Base-by-base conservation (phyloP, 30 jellyfish, hydroid and myxozoan genomes). In the Clytia hemisphaerica region DNA sequence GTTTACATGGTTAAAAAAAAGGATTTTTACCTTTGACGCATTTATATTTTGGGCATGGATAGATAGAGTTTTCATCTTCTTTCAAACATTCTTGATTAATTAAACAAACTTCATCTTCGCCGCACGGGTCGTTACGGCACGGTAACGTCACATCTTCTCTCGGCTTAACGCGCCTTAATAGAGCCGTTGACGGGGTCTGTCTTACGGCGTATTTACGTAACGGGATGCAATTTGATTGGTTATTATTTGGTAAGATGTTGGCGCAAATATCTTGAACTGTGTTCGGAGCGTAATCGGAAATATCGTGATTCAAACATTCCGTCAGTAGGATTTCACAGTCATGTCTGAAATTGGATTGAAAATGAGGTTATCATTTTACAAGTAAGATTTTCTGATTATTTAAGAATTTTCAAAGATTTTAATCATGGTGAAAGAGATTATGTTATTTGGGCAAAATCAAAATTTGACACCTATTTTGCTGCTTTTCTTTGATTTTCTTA, bases 81-180 rank as follows among this genome's bases (percentile, higher is more conserved):
- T 24, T 25, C 38, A 80, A 53, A 64, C 95, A 84, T 5, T 58
- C 83, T 10, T 77, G 73, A 40, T 71, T 63, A 5, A 84, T 59
- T 9, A 65, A 29, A 50, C 95, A 84, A 6, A 84, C 75, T 45
- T 70, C 88, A 45, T 67, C 64, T 2, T 21, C 30, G 40, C 66
- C 73, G 29, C 95, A 84, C 3, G 89, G 95, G 37, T 77, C 73
- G 33, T 58, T 53, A 36, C 72, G 88, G 48, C 95, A 84, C 7
- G 95, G 95, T 31, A 77, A 67, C 25, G 78, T 71, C 2, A 73
- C 95, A 21, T 42, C 54, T 21, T 42, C 54, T 42, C 19, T 16
- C 19, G 14, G 54, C 19, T 42, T 42, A 48, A 19, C 61, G 30
- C 46, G 30, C 6, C 25, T 18, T 3, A 24, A 3, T 58, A 58